Base-by-base conservation (phyloP, 2,888 invertebrate genomes). In the Elaeidobius kamerunicus region DNA sequence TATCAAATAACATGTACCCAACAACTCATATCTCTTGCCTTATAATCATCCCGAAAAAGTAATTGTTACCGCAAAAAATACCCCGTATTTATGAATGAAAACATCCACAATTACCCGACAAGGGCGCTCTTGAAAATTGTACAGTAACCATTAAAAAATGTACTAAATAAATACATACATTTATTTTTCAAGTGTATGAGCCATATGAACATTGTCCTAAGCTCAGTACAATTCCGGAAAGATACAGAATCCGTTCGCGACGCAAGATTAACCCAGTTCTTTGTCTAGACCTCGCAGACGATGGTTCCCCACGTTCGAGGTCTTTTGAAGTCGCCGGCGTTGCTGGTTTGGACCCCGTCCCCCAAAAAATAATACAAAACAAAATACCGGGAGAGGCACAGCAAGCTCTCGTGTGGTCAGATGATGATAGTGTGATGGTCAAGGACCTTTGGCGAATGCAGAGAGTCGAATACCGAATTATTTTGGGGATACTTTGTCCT, bases 251-350 rank as follows among this genome's bases (percentile, higher is more conserved):
- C n/a, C n/a, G n/a, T n/a, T n/a, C n/a, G n/a, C n/a, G n/a, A 35
- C 35, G 43, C 47, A 43, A 53, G 34, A 53, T 53, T 53, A 48
- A 53, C 53, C 53, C 53, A 53, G 19, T 48, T 53, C 48, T 53
- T 53, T 53, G 53, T 53, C 53, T 53, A 53, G 52, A 52, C 51
- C 30, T 45, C 23, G 40, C 44, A 52, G 52, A 53, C 53, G 47
- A 15, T 20, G 42, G 20, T 35, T 11, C 43, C 42, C 47, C 47
- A 47, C 39, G 47, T 47, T 30, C 38, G 47, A n/a, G n/a, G n/a
- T n/a, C n/a, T 23, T 43, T 43, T 43, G 50, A 43, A 42, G 50
- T 47, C 18, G 47, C 39, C 47, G 47, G 38, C n/a, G n/a, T n/a
- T n/a, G n/a, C n/a, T n/a, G n/a, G n/a, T n/a, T n/a, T n/a, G n/a